phyloP scores from a whole-genome alignment of 2,113 vertebrate species.

The Nycticryphes semicollaris region DNA sequence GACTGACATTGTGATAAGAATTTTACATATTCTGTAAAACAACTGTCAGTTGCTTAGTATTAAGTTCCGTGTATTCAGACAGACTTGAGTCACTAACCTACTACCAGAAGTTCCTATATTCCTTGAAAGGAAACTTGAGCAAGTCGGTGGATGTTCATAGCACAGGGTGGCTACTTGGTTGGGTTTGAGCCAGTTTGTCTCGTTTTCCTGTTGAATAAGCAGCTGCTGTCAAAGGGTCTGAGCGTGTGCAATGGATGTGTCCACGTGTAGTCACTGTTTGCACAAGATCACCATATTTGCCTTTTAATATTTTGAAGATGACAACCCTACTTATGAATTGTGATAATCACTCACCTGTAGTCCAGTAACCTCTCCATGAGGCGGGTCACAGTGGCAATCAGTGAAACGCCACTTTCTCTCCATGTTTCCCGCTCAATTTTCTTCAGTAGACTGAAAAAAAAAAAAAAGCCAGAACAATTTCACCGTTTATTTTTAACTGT shows the following conservation, averaged over 20 bases:
- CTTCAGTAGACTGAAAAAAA: conserved; percentile 88
- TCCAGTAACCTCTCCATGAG: conserved; percentile 97
- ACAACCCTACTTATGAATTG: not conserved
- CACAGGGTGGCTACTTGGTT: not conserved
- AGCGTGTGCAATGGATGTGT: not conserved
- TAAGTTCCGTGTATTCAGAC: not conserved
- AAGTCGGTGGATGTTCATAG: not conserved
- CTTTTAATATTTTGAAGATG: not conserved
- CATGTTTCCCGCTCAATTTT: conserved; percentile 99
- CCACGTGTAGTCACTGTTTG: accelerated
- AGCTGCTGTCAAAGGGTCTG: not conserved
- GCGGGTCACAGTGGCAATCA: conserved; percentile 96
- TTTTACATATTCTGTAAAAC: conserved; percentile 1
- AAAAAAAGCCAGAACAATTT: conserved; percentile 71
- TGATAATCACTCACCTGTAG: conserved; percentile 83
- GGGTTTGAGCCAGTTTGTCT: not conserved
- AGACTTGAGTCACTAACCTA: not conserved
- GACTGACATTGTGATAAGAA: not conserved
- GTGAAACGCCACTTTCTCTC: conserved; percentile 96
- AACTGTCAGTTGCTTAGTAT: conserved; percentile 1
- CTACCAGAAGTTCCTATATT: not conserved
- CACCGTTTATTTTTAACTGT: conserved; percentile 78
- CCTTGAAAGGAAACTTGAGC: not conserved
- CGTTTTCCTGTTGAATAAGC: not conserved
- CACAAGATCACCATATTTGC: not conserved